Evolutionary conservation across 2,797 vertebrate genomes (phyloP), one percentile per base, ranked within the genome.

Genomic region (Gymnoscopelus microlampas): DNA sequence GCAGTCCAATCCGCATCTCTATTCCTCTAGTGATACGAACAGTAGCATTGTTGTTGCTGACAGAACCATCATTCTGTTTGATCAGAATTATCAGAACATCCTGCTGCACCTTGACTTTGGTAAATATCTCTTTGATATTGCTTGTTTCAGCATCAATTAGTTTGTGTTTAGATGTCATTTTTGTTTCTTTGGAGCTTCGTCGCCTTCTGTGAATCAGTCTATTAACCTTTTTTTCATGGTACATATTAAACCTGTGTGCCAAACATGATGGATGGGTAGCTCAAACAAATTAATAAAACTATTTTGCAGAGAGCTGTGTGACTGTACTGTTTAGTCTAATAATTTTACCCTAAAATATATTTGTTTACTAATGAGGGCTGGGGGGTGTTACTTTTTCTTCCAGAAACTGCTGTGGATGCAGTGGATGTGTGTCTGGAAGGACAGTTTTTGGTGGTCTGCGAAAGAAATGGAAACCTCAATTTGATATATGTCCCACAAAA

Each of bases 381-480:
- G 5, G 35, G 1, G 39, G 9, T 44, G 39, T 3, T 8, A 5
- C 12, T 60, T 54, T 14, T 48, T 55, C 70, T 76, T 89, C 15
- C 89, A 99, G 98, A 97, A 62, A 94, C 94, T 0, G 67, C 94
- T 0, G 96, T 99, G 83, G 97, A 99, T 80, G 92, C 95, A 0
- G 94, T 95, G 72, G 95, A 93, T 0, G 84, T 95, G 6, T 98
- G 96, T 85, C 94, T 95, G 71, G 92, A 94, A 15, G 96, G 95
- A 44, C 90, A 92, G 9, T 99, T 99, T 89, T 86, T 99, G 84
- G 86, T 98, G 50, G 95, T 97, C 0, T 97, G 97, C 55, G 97
- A 99, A 87, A 96, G 95, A 93, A 98, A 93, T 66, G 97, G 98
- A 77, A 96, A 95, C 61, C 83, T 99, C 39, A 95, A 99, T 83